Evolutionary conservation across 2,888 invertebrate genomes (phyloP), one percentile per base, ranked within the genome.

Genomic region (Stegophylla sp.): DNA sequence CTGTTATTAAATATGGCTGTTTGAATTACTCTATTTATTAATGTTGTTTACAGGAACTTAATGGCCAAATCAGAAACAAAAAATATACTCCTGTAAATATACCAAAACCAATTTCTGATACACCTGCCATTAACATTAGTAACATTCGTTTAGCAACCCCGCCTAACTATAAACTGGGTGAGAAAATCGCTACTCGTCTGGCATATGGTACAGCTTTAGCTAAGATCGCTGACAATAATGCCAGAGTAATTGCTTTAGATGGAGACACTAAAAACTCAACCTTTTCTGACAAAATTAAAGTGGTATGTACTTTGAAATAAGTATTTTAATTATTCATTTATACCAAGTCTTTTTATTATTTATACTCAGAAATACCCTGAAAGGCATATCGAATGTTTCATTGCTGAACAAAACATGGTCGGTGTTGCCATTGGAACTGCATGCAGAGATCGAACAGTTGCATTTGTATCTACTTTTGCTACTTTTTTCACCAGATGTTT

Each of bases 221-320:
- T 83, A 99, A 98, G 88, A 90, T 99, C 59, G 92, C 91, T 2
- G 87, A 89, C 76, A 88, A 86, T 83, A 90, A 89, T 86, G 85
- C 84, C 83, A 91, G 96, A 82, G 96, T 99, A 26, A 92, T 99
- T 85, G 97, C 96, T 72, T 87, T 99, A 85, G 98, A 99, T 86
- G 98, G 96, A 34, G 99, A 99, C 87, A 98, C 97, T 84, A 99
- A 98, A 88, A 99, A 99, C 88, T 99, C 98, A 0, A 99, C 99
- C 0, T 99, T 91, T 88, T 94, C 98, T 20, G 96, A 96, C 85
- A 96, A 94, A 86, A 90, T 98, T 83, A 93, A 93, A 86, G 91
- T 92, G 84, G 92, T 86, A 83, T 34, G 59, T 67, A 45, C 67
- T 67, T 45, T 66, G 23, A 1, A 20, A 12, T 20, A 63, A 45